Base-by-base conservation (phyloP, 2,888 invertebrate genomes). In the Geotrupes spiniger region DNA sequence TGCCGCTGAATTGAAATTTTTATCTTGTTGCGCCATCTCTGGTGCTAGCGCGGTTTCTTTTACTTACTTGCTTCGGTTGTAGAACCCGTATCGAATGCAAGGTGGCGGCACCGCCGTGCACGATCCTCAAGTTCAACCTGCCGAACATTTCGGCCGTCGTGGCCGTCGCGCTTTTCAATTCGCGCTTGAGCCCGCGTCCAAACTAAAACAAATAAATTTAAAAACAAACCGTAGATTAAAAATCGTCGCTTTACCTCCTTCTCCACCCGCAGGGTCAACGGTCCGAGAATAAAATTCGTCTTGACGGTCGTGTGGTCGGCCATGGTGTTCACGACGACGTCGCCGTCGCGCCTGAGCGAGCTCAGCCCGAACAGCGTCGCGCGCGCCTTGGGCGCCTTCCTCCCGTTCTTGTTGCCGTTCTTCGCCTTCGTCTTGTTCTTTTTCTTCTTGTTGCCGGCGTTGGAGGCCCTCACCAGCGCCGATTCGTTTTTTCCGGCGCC, bases 111-210 rank as follows among this genome's bases (percentile, higher is more conserved):
- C 87, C 87, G 55, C 89, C 86, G 64, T 87, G 85, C 57, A 87
- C 78, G 36, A 92, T 85, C 60, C 85, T 78, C 55, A 92, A 76
- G 63, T 83, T 89, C 48, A 92, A 74, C 70, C 85, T 84, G 21
- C 91, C 91, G 41, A 81, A 79, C 89, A 92, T 90, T 74, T 91
- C 90, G 1, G 88, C 89, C 1, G 91, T 92, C 2, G 89, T 89
- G 0, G 91, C 91, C 0, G 90, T 91, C 1, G 92, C 92, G 58
- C 89, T 90, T 69, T 90, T 85, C 51, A 91, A 74, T 72, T 89
- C 89, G 62, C 89, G 84, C 63, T 89, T 87, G 27, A 84, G 85
- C 29, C 88, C 88, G 52, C 85, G 81, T 33, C 87, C 88, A 60
- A 89, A 84, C 81, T 84, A 61, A 21, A 71, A 68, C 45, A 48